These are phyloP conservation scores for Daboia siamensis DNA, from an alignment of 2,113 vertebrate genomes.

Conservation along the genomic window DNA sequence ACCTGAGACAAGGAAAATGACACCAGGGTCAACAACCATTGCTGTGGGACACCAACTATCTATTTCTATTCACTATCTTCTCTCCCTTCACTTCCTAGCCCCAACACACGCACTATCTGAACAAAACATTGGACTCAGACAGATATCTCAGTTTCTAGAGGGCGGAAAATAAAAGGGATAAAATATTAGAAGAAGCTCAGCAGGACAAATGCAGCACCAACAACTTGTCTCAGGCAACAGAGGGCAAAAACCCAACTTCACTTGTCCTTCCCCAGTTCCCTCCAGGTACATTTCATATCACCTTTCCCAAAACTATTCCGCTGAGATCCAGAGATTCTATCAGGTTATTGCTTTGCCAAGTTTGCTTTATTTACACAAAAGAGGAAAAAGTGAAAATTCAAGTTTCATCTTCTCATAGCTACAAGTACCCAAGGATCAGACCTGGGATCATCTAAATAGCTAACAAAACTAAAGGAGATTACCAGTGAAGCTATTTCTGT, in stretches of 20 bases:
- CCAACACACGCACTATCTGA: neutral
- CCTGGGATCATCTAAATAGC: neutral
- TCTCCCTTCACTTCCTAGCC: neutral
- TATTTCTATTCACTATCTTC: neutral
- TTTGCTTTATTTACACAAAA: neutral
- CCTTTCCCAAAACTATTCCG: neutral
- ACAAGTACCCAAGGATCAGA: neutral
- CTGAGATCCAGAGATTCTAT: neutral
- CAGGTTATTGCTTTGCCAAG: neutral
- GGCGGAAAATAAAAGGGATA: neutral
- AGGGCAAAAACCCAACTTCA: neutral
- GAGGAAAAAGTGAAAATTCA: neutral
- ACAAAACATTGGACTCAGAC: neutral
- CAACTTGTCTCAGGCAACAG: neutral
- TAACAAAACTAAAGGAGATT: neutral
- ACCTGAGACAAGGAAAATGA: neutral
- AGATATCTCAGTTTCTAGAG: neutral
- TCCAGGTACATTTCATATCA: neutral
- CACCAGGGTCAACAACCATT: neutral
- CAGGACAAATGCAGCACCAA: neutral
- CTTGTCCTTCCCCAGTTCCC: neutral
- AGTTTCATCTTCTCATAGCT: neutral
- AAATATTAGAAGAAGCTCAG: neutral
- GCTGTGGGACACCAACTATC: neutral
- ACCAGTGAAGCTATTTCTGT: neutral